A percentile compares a stretch with the other conserved stretches of the same genome.
Evolutionary conservation across 1,140 invertebrate species (phyloP).

Genomic region (Diorhabda elongata): DNA sequence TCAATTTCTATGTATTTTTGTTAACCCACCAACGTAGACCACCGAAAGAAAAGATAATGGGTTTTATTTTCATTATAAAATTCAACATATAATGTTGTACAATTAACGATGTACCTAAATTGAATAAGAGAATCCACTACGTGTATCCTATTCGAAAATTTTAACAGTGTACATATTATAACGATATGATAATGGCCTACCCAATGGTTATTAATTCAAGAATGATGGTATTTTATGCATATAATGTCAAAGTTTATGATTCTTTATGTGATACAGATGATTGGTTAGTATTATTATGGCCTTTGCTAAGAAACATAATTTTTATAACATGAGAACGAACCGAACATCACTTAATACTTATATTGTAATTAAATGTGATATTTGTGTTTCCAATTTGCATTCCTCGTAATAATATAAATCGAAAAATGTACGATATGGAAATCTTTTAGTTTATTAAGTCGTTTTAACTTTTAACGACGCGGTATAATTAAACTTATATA

Average conservation of each 20-base stretch:
- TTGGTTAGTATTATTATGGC: constrained; percentile 44
- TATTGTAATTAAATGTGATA: constrained; percentile 36
- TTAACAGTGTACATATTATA: constrained; percentile 29
- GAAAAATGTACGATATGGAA: neutral
- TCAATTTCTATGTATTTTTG: too few species aligned
- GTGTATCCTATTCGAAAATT: neutral
- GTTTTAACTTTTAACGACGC: neutral
- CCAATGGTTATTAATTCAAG: constrained; percentile 41
- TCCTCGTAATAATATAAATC: constrained; percentile 1
- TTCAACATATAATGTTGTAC: too few species aligned
- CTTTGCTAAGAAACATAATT: constrained; percentile 28
- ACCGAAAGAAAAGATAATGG: too few species aligned
- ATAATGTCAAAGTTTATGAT: constrained; percentile 47
- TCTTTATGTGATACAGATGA: constrained; percentile 48
- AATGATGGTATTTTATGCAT: constrained; percentile 46
- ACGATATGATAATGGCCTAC: constrained; percentile 45
- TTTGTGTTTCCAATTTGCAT: constrained; percentile 32
- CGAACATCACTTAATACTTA: constrained; percentile 17
- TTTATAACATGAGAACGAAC: constrained; percentile 12
- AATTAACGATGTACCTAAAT: too few species aligned
- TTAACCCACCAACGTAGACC: too few species aligned
- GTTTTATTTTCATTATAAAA: too few species aligned
- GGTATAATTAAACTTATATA: too few species aligned
- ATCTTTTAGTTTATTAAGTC: constrained; percentile 6
- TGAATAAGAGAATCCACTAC: too few species aligned